These are phyloP conservation scores for Pterocles gutturalis DNA, from an alignment of 2,113 vertebrate species.

Conservation along the genomic window DNA sequence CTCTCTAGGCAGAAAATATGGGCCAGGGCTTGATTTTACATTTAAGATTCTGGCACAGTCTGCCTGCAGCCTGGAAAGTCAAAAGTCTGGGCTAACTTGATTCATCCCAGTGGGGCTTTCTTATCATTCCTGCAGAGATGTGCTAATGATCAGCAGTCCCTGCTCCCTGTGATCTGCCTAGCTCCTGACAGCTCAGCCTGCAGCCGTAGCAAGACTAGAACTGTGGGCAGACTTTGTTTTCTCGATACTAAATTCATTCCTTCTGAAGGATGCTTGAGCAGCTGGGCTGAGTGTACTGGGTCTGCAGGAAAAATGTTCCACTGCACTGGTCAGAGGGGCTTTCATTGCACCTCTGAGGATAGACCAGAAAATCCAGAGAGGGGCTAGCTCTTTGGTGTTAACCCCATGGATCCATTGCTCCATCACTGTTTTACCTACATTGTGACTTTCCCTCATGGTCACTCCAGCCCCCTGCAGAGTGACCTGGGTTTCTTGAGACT, in stretches of 20 bases:
- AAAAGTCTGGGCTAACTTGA: neutral
- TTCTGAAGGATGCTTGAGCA: neutral
- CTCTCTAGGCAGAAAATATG: neutral
- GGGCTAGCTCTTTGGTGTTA: neutral
- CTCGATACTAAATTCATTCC: neutral
- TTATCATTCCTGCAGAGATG: neutral
- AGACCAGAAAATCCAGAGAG: neutral
- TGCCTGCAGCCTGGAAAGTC: neutral
- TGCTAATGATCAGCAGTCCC: neutral
- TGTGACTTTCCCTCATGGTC: neutral
- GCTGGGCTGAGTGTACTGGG: neutral
- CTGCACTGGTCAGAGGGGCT: neutral
- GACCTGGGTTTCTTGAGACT: neutral
- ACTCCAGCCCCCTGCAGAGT: neutral
- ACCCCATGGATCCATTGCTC: neutral
- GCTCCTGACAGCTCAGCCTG: slow-evolving; percentile 12
- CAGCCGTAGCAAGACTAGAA: neutral
- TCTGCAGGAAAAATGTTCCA: neutral
- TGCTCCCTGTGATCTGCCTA: neutral
- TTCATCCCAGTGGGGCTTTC: neutral
- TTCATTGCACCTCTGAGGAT: neutral
- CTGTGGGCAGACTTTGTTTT: neutral
- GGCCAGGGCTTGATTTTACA: neutral
- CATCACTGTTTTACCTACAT: fast-evolving
- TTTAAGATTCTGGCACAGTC: slow-evolving; percentile 22